Conservation (phyloP, 2,888 invertebrate species). For the Caenorhabditis sp. region DNA sequence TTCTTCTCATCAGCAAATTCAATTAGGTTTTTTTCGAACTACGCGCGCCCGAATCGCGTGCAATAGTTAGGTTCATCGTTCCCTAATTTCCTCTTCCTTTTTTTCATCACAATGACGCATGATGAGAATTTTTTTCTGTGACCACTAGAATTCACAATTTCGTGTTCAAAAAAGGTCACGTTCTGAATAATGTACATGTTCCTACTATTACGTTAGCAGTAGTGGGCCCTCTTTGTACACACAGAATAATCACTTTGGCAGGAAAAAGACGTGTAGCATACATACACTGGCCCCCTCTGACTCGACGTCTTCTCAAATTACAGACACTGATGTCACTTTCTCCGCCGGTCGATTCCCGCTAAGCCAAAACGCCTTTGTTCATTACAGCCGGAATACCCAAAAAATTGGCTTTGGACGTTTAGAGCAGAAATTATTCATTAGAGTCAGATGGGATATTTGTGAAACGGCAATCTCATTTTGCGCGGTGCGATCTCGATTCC, state of each 20-base stretch:
- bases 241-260: constrained; percentile 49
- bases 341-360: constrained; percentile 24
- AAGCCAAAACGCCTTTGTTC: constrained; percentile 46
- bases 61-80: constrained; percentile 7
- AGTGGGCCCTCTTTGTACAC: constrained; percentile 20
- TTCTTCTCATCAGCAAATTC: constrained; percentile 14
- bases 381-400: constrained; percentile 42
- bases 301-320: constrained; percentile 54
- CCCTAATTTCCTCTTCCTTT: constrained; percentile 31
- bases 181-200: constrained; percentile 37
- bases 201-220: constrained; percentile 23
- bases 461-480: constrained; percentile 51
- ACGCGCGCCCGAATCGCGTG: not conserved
- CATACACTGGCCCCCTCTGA: constrained; percentile 9
- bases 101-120: constrained; percentile 17
- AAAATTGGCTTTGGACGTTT: constrained; percentile 52
- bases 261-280: constrained; percentile 53
- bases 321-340: constrained; percentile 63
- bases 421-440: constrained; percentile 53
- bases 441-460: constrained; percentile 34
- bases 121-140: not conserved
- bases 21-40: constrained; percentile 32
- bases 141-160: not conserved
- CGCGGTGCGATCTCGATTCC: constrained; percentile 14
- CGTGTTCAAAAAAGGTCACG: constrained; percentile 30